Evolutionary conservation across 2,797 vertebrate genomes (phyloP).

Genomic region (Hephaestus fuliginosus): DNA sequence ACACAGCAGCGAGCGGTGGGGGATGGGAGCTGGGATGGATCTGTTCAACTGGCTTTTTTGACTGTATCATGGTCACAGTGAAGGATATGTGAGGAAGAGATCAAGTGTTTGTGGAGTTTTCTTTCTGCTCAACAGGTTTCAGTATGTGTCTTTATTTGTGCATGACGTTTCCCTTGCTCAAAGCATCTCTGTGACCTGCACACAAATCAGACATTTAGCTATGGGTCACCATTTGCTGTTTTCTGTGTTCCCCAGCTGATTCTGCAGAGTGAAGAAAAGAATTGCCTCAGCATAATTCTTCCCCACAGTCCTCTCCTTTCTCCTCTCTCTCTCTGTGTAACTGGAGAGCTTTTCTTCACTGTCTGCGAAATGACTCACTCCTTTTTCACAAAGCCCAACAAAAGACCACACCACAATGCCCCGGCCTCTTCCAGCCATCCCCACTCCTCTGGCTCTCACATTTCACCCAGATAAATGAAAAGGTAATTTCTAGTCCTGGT

Average conservation of each 20-base stretch:
- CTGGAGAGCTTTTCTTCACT: constrained; percentile 76
- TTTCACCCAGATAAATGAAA: constrained; percentile 64
- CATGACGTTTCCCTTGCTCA: background rate
- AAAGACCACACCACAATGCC: constrained; percentile 70
- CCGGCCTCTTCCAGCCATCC: constrained; percentile 28
- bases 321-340: constrained; percentile 70
- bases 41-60: constrained; percentile 28
- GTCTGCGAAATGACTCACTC: constrained; percentile 78
- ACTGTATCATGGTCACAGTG: background rate
- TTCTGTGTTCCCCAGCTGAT: constrained; percentile 79
- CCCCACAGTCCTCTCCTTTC: constrained; percentile 65
- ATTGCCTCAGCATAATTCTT: constrained; percentile 80
- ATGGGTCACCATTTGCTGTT: constrained; percentile 52
- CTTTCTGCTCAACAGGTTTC: background rate
- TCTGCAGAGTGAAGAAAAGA: constrained; percentile 76
- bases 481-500: constrained; percentile 20
- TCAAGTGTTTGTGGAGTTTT: background rate
- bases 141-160: background rate
- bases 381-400: constrained; percentile 72
- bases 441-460: constrained; percentile 41
- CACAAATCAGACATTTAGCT: constrained; percentile 36
- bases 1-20: constrained; percentile 44
- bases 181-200: constrained; percentile 6
- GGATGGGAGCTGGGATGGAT: constrained; percentile 48
- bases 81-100: background rate